Percentiles rank a stretch among this genome's conserved stretches.
These are phyloP conservation scores for Drosophila jambulina DNA, from an alignment of 1,140 invertebrate species.

Conservation along the genomic window DNA sequence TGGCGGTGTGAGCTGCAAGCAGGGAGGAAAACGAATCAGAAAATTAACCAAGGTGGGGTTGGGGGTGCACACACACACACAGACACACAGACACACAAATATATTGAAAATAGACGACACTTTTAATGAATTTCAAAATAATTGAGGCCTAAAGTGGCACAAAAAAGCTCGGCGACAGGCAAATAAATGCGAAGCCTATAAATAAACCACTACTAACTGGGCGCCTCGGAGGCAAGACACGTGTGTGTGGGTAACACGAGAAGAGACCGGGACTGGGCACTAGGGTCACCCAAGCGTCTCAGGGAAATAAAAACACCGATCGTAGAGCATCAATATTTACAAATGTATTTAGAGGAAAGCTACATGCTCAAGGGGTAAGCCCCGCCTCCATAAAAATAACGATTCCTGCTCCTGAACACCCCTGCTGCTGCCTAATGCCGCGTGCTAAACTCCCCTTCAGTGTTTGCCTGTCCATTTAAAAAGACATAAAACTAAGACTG, in stretches of 20 bases:
- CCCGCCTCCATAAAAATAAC: not conserved
- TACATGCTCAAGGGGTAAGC: not conserved
- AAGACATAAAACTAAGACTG: constrained; percentile 66
- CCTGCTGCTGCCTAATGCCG: constrained; percentile 24
- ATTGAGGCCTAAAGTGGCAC: constrained; percentile 79
- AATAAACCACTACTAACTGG: constrained; percentile 49
- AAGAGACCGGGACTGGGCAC: not conserved
- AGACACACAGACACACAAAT: constrained; percentile 37
- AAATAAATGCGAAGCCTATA: constrained; percentile 71
- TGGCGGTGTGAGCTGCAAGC: constrained; percentile 31
- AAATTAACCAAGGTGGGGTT: not conserved
- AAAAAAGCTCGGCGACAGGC: constrained; percentile 71
- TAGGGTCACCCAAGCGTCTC: not conserved
- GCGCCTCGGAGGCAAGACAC: constrained; percentile 4
- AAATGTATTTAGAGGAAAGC: not conserved
- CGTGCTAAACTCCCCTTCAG: constrained; percentile 47
- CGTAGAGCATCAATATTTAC: constrained; percentile 6
- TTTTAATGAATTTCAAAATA: constrained; percentile 82
- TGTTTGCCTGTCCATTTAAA: constrained; percentile 74
- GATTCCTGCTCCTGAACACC: constrained; percentile 24
- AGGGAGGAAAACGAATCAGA: constrained; percentile 1
- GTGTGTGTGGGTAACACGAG: not conserved
- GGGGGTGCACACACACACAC: not conserved
- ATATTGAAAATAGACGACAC: constrained; percentile 77
- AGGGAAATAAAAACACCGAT: not conserved